These are phyloP conservation scores for Scylla paramamosain DNA, from an alignment of 1,140 invertebrate genomes.

Conservation along the genomic window DNA sequence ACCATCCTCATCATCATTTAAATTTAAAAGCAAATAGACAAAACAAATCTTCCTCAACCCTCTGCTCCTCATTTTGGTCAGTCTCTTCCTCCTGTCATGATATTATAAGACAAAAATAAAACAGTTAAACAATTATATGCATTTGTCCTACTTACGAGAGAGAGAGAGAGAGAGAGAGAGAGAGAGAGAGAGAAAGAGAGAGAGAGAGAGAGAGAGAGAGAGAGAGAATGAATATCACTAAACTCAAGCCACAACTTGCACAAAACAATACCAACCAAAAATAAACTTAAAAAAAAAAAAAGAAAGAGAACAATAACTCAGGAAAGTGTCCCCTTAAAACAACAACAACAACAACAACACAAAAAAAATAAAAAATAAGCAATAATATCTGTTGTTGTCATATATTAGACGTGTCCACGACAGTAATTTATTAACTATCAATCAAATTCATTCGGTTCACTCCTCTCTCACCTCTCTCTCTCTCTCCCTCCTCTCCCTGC, in stretches of 20 bases:
- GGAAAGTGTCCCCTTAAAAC: too few species aligned
- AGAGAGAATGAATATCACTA: too few species aligned
- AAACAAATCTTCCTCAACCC: neutral
- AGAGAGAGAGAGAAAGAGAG: conserved; percentile 11
- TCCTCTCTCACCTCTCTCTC: neutral
- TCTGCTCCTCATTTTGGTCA: neutral
- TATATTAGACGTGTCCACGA: neutral
- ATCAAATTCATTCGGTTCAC: neutral
- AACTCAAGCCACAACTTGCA: too few species aligned
- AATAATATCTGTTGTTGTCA: neutral
- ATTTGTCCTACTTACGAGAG: neutral
- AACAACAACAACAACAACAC: too few species aligned
- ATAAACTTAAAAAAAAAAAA: neutral
- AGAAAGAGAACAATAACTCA: too few species aligned
- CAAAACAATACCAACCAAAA: neutral
- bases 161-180: conserved; percentile 42
- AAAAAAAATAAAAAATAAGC: neutral
- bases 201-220: neutral
- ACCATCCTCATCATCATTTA: neutral
- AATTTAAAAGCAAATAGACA: neutral
- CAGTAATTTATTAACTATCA: neutral
- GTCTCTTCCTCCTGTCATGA: neutral
- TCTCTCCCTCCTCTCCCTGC: neutral
- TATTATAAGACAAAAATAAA: neutral
- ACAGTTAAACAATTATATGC: neutral